Conservation (phyloP, 2,888 invertebrate species). For the Asteroscopus sphinx region DNA sequence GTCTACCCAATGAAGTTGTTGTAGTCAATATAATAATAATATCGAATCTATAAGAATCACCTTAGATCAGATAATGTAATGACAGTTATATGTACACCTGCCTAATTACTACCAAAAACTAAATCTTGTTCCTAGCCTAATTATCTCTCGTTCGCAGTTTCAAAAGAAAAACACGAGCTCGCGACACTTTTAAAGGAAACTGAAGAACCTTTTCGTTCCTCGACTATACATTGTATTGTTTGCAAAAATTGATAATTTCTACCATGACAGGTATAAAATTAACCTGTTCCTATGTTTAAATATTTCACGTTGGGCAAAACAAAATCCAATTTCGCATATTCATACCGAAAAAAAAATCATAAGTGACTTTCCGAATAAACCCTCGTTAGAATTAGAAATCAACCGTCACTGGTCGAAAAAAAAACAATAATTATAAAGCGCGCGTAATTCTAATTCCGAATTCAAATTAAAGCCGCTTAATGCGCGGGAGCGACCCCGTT, state of each 20-base stretch:
- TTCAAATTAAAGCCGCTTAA: slow-evolving; percentile 90
- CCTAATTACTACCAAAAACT: too few species aligned
- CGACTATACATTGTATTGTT: slow-evolving; percentile 11
- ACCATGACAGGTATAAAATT: slow-evolving; percentile 13
- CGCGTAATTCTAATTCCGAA: slow-evolving; percentile 90
- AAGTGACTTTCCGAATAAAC: slow-evolving; percentile 72
- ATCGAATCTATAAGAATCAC: too few species aligned
- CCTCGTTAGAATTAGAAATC: slow-evolving; percentile 85
- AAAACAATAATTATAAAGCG: slow-evolving; percentile 90
- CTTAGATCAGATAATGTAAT: too few species aligned
- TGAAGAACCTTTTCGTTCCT: too few species aligned
- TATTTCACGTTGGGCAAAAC: slow-evolving; percentile 42
- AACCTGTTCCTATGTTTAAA: slow-evolving; percentile 43
- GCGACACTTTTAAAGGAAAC: too few species aligned
- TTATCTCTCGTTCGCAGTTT: too few species aligned
- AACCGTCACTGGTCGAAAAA: slow-evolving; percentile 82
- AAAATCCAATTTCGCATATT: slow-evolving; percentile 55
- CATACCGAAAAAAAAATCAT: slow-evolving; percentile 60
- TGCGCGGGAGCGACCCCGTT: slow-evolving; percentile 89
- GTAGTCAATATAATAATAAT: too few species aligned
- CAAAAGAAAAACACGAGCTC: too few species aligned
- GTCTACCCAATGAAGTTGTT: too few species aligned
- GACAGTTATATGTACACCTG: too few species aligned
- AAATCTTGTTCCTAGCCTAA: too few species aligned
- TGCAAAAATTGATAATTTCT: slow-evolving; percentile 32